A percentile compares a stretch with the other conserved stretches of the same genome.
phyloP scores from a whole-genome alignment of 2,113 vertebrate species.

The Mohoua ochrocephala region DNA sequence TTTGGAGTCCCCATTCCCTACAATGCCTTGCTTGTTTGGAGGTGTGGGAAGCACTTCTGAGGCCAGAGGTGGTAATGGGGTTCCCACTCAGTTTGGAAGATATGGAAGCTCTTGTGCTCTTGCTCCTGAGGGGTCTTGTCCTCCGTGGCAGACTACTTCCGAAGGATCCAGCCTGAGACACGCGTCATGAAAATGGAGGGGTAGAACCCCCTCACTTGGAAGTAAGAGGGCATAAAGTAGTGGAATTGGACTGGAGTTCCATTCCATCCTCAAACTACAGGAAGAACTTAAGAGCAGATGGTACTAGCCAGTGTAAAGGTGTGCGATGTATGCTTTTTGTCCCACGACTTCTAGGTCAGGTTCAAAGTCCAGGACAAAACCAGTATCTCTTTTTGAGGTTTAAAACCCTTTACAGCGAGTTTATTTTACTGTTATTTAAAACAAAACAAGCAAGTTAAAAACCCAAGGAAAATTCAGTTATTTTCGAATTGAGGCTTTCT shows the following conservation, averaged over 20 bases:
- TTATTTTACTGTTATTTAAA: background rate
- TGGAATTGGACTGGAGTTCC: background rate
- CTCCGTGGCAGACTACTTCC: fast-evolving
- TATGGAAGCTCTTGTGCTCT: background rate
- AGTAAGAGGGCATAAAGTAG: background rate
- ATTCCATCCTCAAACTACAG: background rate
- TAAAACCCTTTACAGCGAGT: background rate
- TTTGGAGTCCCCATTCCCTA: background rate
- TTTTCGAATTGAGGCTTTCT: background rate
- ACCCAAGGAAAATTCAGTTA: background rate
- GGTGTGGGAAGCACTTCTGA: background rate
- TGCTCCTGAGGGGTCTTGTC: background rate
- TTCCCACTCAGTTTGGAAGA: background rate
- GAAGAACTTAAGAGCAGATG: background rate
- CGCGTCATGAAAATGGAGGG: fast-evolving
- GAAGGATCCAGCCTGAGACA: background rate
- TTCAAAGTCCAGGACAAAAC: background rate
- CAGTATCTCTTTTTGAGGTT: background rate
- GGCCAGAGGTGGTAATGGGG: background rate
- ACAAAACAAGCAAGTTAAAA: background rate
- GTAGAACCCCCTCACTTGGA: background rate
- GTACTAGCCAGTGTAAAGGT: background rate
- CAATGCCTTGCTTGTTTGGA: background rate
- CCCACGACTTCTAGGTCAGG: background rate
- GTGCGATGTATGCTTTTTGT: background rate